Base-by-base conservation (phyloP, 2,797 vertebrate genomes). In the Halcyon smyrnensis region DNA sequence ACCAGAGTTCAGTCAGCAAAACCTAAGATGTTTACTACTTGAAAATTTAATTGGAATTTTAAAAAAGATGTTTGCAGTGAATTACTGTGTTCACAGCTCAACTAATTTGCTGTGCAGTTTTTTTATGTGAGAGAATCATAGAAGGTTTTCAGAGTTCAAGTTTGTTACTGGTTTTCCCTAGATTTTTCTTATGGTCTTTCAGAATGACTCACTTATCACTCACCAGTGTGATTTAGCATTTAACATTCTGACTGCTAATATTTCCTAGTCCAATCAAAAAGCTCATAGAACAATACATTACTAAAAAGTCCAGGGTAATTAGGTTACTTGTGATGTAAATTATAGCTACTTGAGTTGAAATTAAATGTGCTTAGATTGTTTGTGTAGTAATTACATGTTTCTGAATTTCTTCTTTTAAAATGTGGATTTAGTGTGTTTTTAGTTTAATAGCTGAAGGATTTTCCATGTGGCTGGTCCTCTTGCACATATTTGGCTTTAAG, bases 381-480 rank as follows among this genome's bases (percentile, higher is more conserved):
- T 23, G 1, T 54, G 63, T 46, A 79, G 57, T 41, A 76, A 63
- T 86, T 81, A 86, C 27, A 56, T 4, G 1, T 91, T 89, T 80
- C 87, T 94, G 84, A 93, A 95, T 93, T 89, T 80, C 59, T 43
- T 78, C 50, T 89, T 83, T 45, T 87, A 87, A 89, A 88, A 70
- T 39, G 57, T 93, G 85, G 86, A 80, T 91, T 97, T 94, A 71
- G 45, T 57, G 28, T 94, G 78, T 45, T 93, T 93, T 94, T 81
- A 73, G 76, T 88, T 92, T 92, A 91, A 94, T 90, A 95, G 86
- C 68, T 93, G 70, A 70, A 91, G 95, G 93, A 96, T 97, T 97
- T 97, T 97, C 97, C 96, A 81, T 96, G 92, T 96, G 92, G 89
- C 87, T 97, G 94, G 92, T 94, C 76, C 92, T 94, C 50, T 88